A percentile compares a stretch with the other conserved stretches of the same genome.
phyloP scores from a whole-genome alignment of 1,140 invertebrate species.

The Thalassaphorura encarpata region DNA sequence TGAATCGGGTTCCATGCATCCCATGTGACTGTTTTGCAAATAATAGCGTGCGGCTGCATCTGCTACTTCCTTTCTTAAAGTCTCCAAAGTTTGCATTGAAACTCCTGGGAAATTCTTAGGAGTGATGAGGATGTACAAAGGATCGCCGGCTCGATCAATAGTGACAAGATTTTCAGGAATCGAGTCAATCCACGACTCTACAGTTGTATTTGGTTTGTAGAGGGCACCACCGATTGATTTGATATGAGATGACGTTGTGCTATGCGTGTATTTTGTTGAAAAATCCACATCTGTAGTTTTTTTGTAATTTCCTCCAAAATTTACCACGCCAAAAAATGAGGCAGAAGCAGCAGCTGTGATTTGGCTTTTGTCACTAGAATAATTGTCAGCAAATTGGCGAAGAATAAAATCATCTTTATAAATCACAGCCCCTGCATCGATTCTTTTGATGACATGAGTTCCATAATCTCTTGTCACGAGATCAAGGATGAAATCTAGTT shows the following conservation, averaged over 20 bases:
- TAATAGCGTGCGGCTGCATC: conserved; percentile 2
- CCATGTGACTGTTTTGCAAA: neutral
- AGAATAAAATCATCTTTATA: conserved; percentile 5
- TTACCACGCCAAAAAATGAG: neutral
- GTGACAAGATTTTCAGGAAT: neutral
- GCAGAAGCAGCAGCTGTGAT: neutral
- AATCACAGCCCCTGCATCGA: conserved; percentile 3
- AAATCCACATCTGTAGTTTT: neutral
- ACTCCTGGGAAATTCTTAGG: conserved; percentile 1
- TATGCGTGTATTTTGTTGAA: neutral
- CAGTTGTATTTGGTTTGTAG: neutral
- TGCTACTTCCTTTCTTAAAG: neutral
- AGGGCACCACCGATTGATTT: neutral
- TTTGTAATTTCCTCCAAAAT: neutral
- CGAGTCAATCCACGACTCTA: neutral
- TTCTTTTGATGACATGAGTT: neutral
- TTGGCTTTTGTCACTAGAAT: neutral
- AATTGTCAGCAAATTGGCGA: neutral
- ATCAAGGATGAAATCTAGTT: neutral
- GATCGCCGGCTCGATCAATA: conserved; percentile 5
- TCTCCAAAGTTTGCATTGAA: neutral
- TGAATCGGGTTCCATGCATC: conserved; percentile 8
- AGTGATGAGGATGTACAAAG: conserved; percentile 1
- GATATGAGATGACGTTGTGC: neutral
- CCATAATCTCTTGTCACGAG: conserved; percentile 3